Evolutionary conservation across 2,113 vertebrate species (phyloP).

Genomic region (Alectura lathami): DNA sequence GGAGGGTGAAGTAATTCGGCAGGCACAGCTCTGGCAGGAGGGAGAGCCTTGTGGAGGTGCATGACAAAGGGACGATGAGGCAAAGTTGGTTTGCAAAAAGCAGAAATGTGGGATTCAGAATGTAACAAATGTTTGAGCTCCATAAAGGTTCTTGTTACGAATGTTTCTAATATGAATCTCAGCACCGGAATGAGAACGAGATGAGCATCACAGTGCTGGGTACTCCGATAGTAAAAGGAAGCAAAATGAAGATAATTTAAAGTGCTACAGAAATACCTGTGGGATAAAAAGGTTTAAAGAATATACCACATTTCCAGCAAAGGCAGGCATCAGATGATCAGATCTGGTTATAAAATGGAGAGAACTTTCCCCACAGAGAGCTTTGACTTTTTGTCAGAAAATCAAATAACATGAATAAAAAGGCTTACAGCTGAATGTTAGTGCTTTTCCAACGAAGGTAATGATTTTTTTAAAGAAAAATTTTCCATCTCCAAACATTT

Average conservation of each 20-base stretch:
- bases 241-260: not conserved
- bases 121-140: not conserved
- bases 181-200: not conserved
- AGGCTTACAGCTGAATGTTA: not conserved
- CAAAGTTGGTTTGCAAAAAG: not conserved
- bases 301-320: not conserved
- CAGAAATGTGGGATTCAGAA: not conserved
- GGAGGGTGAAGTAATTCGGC: not conserved
- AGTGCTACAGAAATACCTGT: not conserved
- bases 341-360: not conserved
- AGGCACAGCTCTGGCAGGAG: not conserved
- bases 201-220: not conserved
- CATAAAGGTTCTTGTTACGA: not conserved
- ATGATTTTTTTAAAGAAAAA: not conserved
- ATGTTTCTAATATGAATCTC: not conserved
- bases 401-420: not conserved
- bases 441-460: not conserved
- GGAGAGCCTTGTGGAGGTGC: not conserved
- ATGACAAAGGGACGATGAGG: not conserved
- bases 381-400: not conserved
- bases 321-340: not conserved
- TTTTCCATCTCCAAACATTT: not conserved
- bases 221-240: not conserved
- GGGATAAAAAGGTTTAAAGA: not conserved
- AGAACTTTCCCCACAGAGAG: not conserved